phyloP scores from a whole-genome alignment of 1,140 invertebrate genomes.

The Formica exsecta region DNA sequence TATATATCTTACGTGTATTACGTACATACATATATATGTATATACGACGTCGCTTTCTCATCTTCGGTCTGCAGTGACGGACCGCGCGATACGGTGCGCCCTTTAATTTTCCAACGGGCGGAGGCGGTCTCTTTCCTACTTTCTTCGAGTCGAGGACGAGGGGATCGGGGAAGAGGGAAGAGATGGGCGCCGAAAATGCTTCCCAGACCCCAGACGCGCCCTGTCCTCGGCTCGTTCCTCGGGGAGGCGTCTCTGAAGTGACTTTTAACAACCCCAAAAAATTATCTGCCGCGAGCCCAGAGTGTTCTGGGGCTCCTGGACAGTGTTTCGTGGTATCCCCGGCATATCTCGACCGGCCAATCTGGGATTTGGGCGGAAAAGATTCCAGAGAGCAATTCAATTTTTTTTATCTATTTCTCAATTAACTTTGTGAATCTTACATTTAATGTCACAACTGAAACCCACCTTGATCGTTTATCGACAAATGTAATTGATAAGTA shows the following conservation, averaged over 20 bases:
- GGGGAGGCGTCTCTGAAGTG: constrained; percentile 75
- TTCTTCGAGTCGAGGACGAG: not conserved
- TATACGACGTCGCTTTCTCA: constrained; percentile 16
- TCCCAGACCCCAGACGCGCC: constrained; percentile 74
- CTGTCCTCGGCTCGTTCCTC: constrained; percentile 44
- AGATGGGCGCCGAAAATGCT: constrained; percentile 73
- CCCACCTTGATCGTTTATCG: not conserved
- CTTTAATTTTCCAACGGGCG: constrained; percentile 60
- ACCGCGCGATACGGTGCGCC: constrained; percentile 48
- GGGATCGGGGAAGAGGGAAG: constrained; percentile 1
- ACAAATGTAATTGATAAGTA: not conserved
- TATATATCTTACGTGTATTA: too few relatives aligned
- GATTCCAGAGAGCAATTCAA: not conserved
- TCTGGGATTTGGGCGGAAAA: constrained; percentile 58
- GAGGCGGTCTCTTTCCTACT: constrained; percentile 24
- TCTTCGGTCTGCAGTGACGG: constrained; percentile 21
- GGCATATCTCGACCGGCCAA: constrained; percentile 65
- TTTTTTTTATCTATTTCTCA: constrained; percentile 1
- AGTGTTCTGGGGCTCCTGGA: constrained; percentile 78
- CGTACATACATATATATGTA: constrained; percentile 1
- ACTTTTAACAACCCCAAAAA: constrained; percentile 80
- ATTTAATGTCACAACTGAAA: not conserved
- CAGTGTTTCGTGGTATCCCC: constrained; percentile 77
- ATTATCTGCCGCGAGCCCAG: constrained; percentile 75
- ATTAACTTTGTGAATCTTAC: not conserved